These are phyloP conservation scores for Pterophyllum scalare DNA, from an alignment of 2,113 vertebrate species.

Conservation along the genomic window DNA sequence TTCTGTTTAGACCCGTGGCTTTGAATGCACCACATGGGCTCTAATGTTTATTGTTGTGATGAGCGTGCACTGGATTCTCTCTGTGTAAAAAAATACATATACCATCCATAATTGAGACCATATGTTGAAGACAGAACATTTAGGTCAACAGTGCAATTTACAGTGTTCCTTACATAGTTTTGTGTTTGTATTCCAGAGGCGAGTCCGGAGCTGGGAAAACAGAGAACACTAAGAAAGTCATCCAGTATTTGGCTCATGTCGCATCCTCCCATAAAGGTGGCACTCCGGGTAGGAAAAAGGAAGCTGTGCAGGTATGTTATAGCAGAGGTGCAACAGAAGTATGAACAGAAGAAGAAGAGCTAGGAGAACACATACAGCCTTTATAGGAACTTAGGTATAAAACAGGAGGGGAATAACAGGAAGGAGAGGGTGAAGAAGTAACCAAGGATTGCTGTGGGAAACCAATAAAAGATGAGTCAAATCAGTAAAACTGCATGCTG, in stretches of 20 bases:
- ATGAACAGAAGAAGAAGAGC: background rate
- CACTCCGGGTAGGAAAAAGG: slow-evolving; percentile 76
- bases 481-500: background rate
- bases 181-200: slow-evolving; percentile 78
- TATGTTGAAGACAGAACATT: slow-evolving; percentile 18
- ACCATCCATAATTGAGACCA: slow-evolving; percentile 28
- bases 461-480: background rate
- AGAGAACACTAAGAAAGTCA: slow-evolving; percentile 94
- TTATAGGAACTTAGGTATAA: background rate
- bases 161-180: slow-evolving; percentile 12
- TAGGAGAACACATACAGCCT: background rate
- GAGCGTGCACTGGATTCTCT: slow-evolving; percentile 15
- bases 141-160: background rate
- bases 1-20: slow-evolving; percentile 51
- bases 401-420: background rate
- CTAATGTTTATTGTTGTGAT: slow-evolving; percentile 30
- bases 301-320: slow-evolving; percentile 71
- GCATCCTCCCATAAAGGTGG: slow-evolving; percentile 87
- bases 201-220: slow-evolving; percentile 95
- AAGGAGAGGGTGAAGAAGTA: background rate
- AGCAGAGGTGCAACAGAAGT: background rate
- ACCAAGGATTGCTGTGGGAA: background rate
- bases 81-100: slow-evolving; percentile 17
- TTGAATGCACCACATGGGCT: slow-evolving; percentile 42
- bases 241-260: slow-evolving; percentile 92